Percentiles rank a stretch among this genome's conserved stretches.
These are phyloP conservation scores for Narcine bancroftii DNA, from an alignment of 2,113 vertebrate species.

Conservation along the genomic window DNA sequence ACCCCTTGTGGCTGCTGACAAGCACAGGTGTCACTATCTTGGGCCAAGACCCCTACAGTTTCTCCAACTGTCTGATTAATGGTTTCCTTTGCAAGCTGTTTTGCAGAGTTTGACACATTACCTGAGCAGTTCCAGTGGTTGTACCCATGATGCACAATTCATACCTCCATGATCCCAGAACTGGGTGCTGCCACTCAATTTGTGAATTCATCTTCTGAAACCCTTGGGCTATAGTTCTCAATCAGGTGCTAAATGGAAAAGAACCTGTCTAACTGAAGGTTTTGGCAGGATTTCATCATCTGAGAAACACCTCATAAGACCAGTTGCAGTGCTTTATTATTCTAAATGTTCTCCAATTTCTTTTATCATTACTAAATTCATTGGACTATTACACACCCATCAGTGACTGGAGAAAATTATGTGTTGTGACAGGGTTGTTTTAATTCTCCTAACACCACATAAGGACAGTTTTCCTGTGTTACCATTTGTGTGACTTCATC, in stretches of 20 bases:
- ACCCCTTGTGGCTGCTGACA: too few relatives aligned
- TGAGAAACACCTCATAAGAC: background rate
- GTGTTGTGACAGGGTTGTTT: background rate
- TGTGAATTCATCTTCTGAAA: too few relatives aligned
- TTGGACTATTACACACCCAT: background rate
- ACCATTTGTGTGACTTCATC: background rate
- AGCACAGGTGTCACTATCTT: too few relatives aligned
- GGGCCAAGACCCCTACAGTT: too few relatives aligned
- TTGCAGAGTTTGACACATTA: too few relatives aligned
- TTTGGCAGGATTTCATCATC: background rate
- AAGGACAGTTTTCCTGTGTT: background rate
- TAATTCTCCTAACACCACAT: background rate
- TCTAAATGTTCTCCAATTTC: background rate
- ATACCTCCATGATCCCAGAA: too few relatives aligned
- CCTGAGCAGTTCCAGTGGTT: too few relatives aligned
- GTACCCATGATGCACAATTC: too few relatives aligned
- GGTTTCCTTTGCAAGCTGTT: too few relatives aligned
- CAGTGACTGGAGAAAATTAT: background rate
- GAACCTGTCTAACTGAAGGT: background rate
- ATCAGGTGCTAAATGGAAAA: background rate
- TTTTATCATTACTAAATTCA: conserved; percentile 24
- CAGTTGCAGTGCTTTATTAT: conserved; percentile 4
- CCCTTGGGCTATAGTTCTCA: background rate
- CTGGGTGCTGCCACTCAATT: too few relatives aligned
- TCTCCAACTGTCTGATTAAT: too few relatives aligned